A percentile compares a stretch with the other conserved stretches of the same genome.
Conservation (phyloP, 2,797 vertebrate species). For the Pitangus sulphuratus region DNA sequence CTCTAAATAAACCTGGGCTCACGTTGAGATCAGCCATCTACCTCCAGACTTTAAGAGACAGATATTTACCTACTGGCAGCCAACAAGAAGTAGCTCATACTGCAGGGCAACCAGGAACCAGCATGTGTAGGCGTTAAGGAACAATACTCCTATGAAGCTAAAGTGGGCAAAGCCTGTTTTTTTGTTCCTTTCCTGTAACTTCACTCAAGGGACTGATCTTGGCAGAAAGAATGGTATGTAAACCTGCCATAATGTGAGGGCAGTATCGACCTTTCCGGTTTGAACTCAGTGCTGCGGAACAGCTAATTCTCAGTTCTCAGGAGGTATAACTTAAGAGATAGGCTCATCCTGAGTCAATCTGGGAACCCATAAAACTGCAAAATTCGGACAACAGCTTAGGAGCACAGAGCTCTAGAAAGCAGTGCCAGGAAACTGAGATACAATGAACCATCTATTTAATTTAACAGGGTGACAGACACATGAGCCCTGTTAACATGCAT, state of each 20-base stretch:
- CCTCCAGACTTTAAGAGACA: neutral
- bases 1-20: neutral
- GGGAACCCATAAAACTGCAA: neutral
- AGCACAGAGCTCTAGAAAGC: neutral
- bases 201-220: neutral
- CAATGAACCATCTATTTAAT: neutral
- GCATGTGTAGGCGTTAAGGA: neutral
- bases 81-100: neutral
- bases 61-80: neutral
- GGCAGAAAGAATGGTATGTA: neutral
- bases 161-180: neutral
- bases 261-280: neutral
- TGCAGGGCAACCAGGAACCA: neutral
- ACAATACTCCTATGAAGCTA: neutral
- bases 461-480: neutral
- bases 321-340: neutral
- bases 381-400: neutral
- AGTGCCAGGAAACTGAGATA: neutral
- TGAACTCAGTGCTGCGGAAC: neutral
- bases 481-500: accelerated
- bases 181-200: neutral
- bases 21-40: neutral
- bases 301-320: neutral
- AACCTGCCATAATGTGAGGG: accelerated
- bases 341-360: neutral